Conservation (phyloP, 2,888 invertebrate genomes). For the Leuctra nigra region DNA sequence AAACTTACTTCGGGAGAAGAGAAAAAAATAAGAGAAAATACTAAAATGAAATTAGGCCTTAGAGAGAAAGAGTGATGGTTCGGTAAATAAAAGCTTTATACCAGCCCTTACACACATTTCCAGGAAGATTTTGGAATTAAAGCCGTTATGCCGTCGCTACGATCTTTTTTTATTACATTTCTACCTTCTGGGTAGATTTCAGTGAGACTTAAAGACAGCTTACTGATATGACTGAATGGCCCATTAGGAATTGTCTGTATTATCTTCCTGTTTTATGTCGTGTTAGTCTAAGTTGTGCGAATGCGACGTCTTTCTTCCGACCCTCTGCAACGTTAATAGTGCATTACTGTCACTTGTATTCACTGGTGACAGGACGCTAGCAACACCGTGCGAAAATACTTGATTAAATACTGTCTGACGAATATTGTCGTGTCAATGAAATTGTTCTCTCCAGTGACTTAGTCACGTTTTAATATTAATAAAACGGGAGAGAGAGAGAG, state of each 20-base stretch:
- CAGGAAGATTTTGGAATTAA: constrained; percentile 11
- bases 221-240: constrained; percentile 10
- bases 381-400: neutral
- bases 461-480: neutral
- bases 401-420: constrained; percentile 6
- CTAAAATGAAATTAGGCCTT: constrained; percentile 19
- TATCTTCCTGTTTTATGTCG: neutral
- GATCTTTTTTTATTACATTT: constrained; percentile 14
- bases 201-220: neutral
- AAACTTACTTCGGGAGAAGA: constrained; percentile 3
- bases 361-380: neutral
- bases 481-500: neutral
- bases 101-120: constrained; percentile 10
- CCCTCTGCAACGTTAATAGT: neutral
- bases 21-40: constrained; percentile 10
- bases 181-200: constrained; percentile 2
- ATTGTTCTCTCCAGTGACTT: constrained; percentile 2
- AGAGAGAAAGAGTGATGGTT: constrained; percentile 11
- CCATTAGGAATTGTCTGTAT: constrained; percentile 2
- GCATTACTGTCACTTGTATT: neutral
- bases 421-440: constrained; percentile 5
- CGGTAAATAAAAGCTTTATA: neutral
- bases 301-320: neutral
- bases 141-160: constrained; percentile 14
- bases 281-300: neutral